Base-by-base conservation (phyloP, 1,140 invertebrate genomes). In the Drosophila kohkoa region DNA sequence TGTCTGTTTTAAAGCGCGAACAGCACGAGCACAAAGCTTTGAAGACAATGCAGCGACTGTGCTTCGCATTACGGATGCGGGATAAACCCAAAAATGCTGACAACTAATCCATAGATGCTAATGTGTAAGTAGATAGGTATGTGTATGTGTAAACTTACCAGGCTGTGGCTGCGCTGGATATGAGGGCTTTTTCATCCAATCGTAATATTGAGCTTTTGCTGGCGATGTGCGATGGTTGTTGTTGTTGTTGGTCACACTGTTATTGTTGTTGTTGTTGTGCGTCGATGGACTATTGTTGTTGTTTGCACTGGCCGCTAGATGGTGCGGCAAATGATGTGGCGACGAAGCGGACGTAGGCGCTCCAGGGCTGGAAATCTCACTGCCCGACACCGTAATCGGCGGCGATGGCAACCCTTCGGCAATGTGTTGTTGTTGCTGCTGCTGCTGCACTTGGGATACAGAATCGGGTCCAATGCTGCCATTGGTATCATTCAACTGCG, bases 101-200 rank as follows among this genome's bases (percentile, higher is more conserved):
- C 80, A 64, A 82, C 1, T 48, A 52, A 51, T 25, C 2, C 30
- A n/a, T 60, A 52, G 8, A 45, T 65, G 8, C 48, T 10, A 10
- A 11, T 4, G 51, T 38, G 4, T 45, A 54, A 20, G n/a, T 49
- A 20, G 2, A 20, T 3, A 20, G 3, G 20, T 20, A 3, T 55
- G 5, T 38, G 28, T 38, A 5, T 45, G 5, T 41, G 20, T 32
- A 62, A 57, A 94, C 94, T 94, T 92, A 97, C 97, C 96, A 93
- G 96, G 96, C 93, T 96, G 96, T 0, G 96, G 96, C 85, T 97
- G 96, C 51, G 93, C 95, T 88, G 97, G 96, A 91, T 97, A 97
- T 7, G 96, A 95, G 0, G 96, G 95, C 91, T 97, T 97, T 90
- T 96, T 97, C 95, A 98, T 98, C 97, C 97, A 98, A 75, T 97